Evolutionary conservation across 2,797 vertebrate genomes (phyloP), one percentile per base, ranked within the genome.

Genomic region (Scolopax bukidnonensis): DNA sequence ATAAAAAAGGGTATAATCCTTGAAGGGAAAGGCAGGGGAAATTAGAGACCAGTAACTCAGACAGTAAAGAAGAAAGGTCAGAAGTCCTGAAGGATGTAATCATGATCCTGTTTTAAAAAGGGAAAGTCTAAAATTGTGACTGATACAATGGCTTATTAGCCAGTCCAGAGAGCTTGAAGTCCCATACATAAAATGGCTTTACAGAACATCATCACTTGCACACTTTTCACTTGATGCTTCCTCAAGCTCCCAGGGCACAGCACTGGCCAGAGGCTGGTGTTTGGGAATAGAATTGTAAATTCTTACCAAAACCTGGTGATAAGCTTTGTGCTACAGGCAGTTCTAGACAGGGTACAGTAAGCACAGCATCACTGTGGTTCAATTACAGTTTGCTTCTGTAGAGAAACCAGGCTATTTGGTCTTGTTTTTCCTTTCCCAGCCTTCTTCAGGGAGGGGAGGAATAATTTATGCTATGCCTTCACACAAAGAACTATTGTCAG

Each of bases 61-160:
- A 77, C 16, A 74, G 48, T 81, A 15, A 79, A 53, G 36, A 85
- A 89, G 79, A 91, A 89, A 94, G 84, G 89, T 95, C 83, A 90
- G n/a, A 90, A 88, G 70, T 79, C 70, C 86, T 65, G 63, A 76
- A 81, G 24, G 51, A 63, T 70, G 73, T 48, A 84, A 91, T 91
- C 87, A 88, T 48, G 59, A 88, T 71, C 67, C 74, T 56, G 48
- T 86, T 96, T 91, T 95, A 74, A 90, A 96, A 90, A 67, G 30
- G 51, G 70, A 95, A 91, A 70, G 85, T 83, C 80, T 95, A 94
- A 94, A 96, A 88, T 14, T 90, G 70, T 65, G 70, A 40, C 90
- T 84, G 85, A 89, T 84, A 96, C 87, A 94, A 95, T 86, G 41
- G 77, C 30, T 51, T 82, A 16, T 23, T 28, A 85, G 82, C 43